Evolutionary conservation across 2,113 vertebrate genomes (phyloP).

Genomic region (Lipophrys pholis): DNA sequence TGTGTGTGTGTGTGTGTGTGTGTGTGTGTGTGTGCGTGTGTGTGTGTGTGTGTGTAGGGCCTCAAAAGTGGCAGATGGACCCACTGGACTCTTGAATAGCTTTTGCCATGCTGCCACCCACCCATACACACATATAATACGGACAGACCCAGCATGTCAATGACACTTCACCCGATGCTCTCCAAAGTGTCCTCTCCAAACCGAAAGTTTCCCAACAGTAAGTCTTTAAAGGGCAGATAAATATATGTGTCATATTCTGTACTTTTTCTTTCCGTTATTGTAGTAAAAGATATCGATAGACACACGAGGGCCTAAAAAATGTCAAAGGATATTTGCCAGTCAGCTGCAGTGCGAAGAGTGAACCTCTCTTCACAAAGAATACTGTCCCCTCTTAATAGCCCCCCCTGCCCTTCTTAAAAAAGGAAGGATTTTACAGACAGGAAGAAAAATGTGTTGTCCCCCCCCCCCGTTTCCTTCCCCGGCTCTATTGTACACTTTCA

Average conservation of each 20-base stretch:
- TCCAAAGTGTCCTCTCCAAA: not conserved
- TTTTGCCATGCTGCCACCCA: constrained; percentile 33
- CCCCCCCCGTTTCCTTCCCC: constrained; percentile 25
- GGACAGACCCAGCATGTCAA: constrained; percentile 21
- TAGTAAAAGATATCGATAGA: no score
- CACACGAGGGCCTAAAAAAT: no score
- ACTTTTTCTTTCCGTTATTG: no score
- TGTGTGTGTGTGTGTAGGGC: constrained; percentile 2
- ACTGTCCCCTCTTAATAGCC: constrained; percentile 30
- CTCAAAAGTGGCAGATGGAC: constrained; percentile 45
- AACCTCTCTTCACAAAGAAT: constrained; percentile 7
- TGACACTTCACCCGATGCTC: constrained; percentile 6
- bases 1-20: no score
- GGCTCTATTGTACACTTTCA: constrained; percentile 45
- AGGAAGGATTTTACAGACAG: constrained; percentile 60
- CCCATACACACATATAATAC: constrained; percentile 24
- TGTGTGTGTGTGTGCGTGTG: not conserved
- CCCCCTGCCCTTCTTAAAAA: not conserved
- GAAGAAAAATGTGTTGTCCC: constrained; percentile 59
- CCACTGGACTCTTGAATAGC: constrained; percentile 22
- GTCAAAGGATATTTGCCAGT: constrained; percentile 35
- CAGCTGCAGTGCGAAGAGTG: constrained; percentile 20
- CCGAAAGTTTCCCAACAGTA: not conserved
- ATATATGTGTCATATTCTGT: not conserved
- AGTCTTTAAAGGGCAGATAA: not conserved